Evolutionary conservation across 2,888 invertebrate species (phyloP), one percentile per base, ranked within the genome.

Genomic region (Drosophila stalkeri): DNA sequence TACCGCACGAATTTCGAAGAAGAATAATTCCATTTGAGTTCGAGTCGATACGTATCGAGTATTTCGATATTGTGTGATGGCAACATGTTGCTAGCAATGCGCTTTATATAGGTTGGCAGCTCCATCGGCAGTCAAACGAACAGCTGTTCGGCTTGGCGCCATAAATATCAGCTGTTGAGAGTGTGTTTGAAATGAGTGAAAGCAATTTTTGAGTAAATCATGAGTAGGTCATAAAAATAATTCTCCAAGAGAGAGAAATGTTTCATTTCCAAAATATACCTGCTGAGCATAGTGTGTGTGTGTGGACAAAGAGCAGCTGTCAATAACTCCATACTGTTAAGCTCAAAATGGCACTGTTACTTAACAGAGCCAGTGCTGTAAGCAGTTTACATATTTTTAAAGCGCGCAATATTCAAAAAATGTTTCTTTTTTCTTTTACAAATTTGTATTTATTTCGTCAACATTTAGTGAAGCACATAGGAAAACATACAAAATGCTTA

Each of bases 371-470:
- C 39, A 52, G 35, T 73, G 41, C 11, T 46, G 27, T 31, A 7
- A 39, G 27, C 14, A n/a, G 11, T 1, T 35, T 3, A 52, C 37
- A 9, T 5, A 11, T 0, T 1, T 14, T 12, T 1, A 31, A 9
- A 11, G 44, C 57, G 20, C 44, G 57, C 44, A 14, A 35, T 7
- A 35, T 61, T 23, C 1, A 8, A 37, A 14, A 14, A 31, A 14
- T 27, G 6, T 27, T 2, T 2, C 11, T 20, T 44, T 44, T 12
- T 7, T 14, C 5, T 31, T 18, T 37, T 31, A 2, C 27, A 27
- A 27, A 23, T 39, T 54, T 67, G 47, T 69, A 27, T 82, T 86
- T 81, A 83, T 86, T 77, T 60, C 64, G 59, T 66, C 44, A 68
- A 70, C 41, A 54, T 66, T 54, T 37, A 66, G 56, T 33, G 18